Percentiles rank a stretch among this genome's conserved stretches.
These are phyloP conservation scores for Enteromius anoplus DNA, from an alignment of 2,797 vertebrate genomes.

Conservation along the genomic window DNA sequence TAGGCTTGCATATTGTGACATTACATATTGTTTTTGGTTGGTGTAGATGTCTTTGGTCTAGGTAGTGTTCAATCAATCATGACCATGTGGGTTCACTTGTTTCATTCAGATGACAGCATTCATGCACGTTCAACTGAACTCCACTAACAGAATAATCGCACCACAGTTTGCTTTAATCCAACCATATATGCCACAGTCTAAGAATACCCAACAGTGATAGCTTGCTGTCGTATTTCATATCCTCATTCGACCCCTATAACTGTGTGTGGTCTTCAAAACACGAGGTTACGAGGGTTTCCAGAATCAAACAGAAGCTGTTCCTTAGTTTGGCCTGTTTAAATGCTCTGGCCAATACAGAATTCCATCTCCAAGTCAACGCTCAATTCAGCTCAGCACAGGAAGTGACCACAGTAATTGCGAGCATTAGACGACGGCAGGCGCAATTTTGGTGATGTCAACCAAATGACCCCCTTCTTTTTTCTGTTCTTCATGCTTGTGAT, in stretches of 20 bases:
- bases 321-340: conserved; percentile 9
- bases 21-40: neutral
- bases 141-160: neutral
- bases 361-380: conserved; percentile 37
- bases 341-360: conserved; percentile 28
- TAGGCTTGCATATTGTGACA: neutral
- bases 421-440: conserved; percentile 13
- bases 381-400: conserved; percentile 43
- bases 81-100: neutral
- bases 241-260: neutral
- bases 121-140: neutral
- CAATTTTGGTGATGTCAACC: conserved; percentile 27
- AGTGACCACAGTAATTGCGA: conserved; percentile 43
- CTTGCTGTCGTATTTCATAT: neutral
- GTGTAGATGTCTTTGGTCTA: neutral
- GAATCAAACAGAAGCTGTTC: conserved; percentile 18
- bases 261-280: conserved; percentile 22
- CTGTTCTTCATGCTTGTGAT: conserved; percentile 32
- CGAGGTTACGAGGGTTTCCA: conserved; percentile 6
- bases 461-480: conserved; percentile 23
- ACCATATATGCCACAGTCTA: neutral
- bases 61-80: neutral
- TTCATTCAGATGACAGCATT: neutral
- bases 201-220: conserved; percentile 6
- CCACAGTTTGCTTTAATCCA: neutral